Base-by-base conservation (phyloP, 2,113 vertebrate species). In the Rhabdornis inornatus region DNA sequence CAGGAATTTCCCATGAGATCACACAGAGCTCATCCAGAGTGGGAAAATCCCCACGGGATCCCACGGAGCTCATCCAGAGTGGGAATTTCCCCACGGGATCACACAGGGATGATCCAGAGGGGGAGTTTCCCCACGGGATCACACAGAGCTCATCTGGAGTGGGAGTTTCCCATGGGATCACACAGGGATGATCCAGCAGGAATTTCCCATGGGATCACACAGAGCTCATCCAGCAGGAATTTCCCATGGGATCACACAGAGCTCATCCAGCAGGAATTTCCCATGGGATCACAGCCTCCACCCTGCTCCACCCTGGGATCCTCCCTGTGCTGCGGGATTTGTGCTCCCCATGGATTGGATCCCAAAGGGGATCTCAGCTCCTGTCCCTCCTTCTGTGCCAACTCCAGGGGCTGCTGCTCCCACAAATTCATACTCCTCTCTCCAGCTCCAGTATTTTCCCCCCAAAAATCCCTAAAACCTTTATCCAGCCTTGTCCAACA, bases 181-280 rank as follows among this genome's bases (percentile, higher is more conserved):
- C 37, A 28, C 19, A 9, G 30, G 16, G 19, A 5, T 31, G 17
- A 11, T 52, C 45, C 68, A 19, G 0, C 3, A 1, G 20, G 15
- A 3, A 4, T 3, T 18, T 19, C 31, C 56, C 56, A 60, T 3
- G n/a, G 72, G 56, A 49, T 40, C 28, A 3, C 40, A 7, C 5
- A 7, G 72, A 30, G 28, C 16, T 19, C 6, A 5, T 15, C 27
- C 72, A 4, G 20, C 0, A 0, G 2, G 15, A 9, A 8, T 4
- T 19, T 20, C 40, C 40, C 60, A 47, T 13, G 47, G 25, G 50
- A 16, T 52, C 57, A 6, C n/a, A 4, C 8, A 10, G 64, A 35
- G 6, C 7, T 20, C 25, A 28, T 21, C 56, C 22, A 6, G 25
- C 1, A 3, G 4, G 15, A 3, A 8, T 4, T 28, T 3, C 30